Conservation (phyloP, 2,888 invertebrate genomes). For the Rosalia funebris region DNA sequence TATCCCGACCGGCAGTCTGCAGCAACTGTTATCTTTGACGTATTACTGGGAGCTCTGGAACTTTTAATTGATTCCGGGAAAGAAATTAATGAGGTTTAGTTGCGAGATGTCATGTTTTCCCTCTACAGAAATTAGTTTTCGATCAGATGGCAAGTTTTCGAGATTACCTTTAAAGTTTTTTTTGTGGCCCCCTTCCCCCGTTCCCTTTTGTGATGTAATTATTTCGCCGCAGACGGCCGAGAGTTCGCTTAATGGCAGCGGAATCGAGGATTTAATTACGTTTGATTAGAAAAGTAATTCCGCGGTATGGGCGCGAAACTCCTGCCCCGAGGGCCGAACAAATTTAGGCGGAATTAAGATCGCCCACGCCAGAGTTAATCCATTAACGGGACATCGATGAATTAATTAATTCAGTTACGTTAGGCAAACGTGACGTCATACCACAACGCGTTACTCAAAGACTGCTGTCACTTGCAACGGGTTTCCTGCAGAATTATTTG, state of each 20-base stretch:
- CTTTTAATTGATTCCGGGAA: conserved; percentile 52
- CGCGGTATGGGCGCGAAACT: no score
- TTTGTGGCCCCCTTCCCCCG: not conserved
- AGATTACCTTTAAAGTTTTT: not conserved
- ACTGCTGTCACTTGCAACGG: no score
- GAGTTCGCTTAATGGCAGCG: not conserved
- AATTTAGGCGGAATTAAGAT: no score
- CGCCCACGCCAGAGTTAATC: no score
- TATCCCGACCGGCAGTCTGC: no score
- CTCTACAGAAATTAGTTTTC: conserved; percentile 41
- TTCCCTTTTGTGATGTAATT: not conserved
- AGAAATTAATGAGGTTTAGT: conserved; percentile 52
- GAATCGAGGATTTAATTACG: conserved; percentile 4
- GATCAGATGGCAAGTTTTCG: conserved; percentile 12
- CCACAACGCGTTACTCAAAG: no score
- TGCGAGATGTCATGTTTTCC: conserved; percentile 40
- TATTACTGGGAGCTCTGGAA: conserved; percentile 49
- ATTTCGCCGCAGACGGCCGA: not conserved
- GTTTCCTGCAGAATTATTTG: no score
- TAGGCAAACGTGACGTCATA: no score
- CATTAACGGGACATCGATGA: no score
- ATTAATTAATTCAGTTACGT: no score
- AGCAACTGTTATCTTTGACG: conserved; percentile 48
- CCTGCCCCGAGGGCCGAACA: no score
- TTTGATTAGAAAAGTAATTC: not conserved